Base-by-base conservation (phyloP, 2,113 vertebrate species). In the Macquaria australasica region DNA sequence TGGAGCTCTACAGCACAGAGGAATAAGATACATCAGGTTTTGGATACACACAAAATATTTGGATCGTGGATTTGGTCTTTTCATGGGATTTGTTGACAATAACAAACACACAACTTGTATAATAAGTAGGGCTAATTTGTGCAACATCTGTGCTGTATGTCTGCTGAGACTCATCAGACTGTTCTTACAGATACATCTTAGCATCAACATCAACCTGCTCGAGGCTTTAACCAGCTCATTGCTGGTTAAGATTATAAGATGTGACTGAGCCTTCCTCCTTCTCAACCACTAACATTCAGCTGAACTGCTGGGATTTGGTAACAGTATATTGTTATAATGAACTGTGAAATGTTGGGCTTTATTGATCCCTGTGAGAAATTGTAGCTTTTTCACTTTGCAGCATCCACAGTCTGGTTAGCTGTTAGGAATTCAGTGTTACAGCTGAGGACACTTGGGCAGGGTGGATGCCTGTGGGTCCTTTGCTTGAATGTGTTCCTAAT, bases 341-440 rank as follows among this genome's bases (percentile, higher is more conserved):
- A 59, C 51, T 51, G 73, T 80, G 69, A 84, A 86, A 84, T 73
- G 37, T 69, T 79, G 66, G 64, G 59, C 74, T 53, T 79, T 63
- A 84, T 84, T 79, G 73, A 84, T 82, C 70, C 75, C 86, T 72
- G 71, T 84, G 67, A 78, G 81, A 73, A 73, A 81, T 82, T 75
- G 41, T 37, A 51, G 43, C 45, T 72, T 67, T 85, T 34, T 34
- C 68, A 31, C 76, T 77, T 55, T 48, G 39, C 64, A 55, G 18
- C 37, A 28, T 69, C 56, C 76, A 50, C 48, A 62, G 50, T 75
- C 39, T 51, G 39, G 41, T 63, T 43, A 21, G 82, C 15, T 51
- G 74, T 64, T 63, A 50, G 74, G 34, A 77, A 59, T 73, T 53
- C 16, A 28, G 45, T 39, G 74, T 68, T 76, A 56, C 21, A 1